These are phyloP conservation scores for Streptopelia turtur DNA, from an alignment of 2,797 vertebrate species.

Conservation along the genomic window DNA sequence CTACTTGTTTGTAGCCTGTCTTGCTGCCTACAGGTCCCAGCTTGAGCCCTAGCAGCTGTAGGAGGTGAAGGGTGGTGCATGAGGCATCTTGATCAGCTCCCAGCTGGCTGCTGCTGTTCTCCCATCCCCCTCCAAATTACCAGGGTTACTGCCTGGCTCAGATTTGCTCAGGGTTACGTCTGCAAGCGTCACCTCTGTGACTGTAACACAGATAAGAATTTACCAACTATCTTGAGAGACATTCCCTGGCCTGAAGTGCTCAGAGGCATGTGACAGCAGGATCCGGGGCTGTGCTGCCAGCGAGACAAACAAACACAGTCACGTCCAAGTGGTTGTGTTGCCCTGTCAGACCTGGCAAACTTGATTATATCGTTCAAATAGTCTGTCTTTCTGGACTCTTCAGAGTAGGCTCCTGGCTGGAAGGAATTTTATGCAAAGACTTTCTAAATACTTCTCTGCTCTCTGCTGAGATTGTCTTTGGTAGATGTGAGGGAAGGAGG, in stretches of 20 bases:
- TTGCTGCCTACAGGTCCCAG: constrained; percentile 6
- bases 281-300: constrained; percentile 7
- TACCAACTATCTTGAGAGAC: constrained; percentile 45
- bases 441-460: background rate
- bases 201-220: constrained; percentile 64
- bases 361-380: background rate
- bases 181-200: constrained; percentile 59
- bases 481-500: background rate
- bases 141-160: constrained; percentile 44
- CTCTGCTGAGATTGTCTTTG: background rate
- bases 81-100: constrained; percentile 61
- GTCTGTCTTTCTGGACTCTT: background rate
- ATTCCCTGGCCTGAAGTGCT: constrained; percentile 47
- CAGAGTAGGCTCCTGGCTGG: background rate
- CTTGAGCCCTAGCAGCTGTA: constrained; percentile 48
- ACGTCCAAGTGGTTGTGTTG: background rate
- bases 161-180: constrained; percentile 47
- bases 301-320: constrained; percentile 13
- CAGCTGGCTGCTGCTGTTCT: constrained; percentile 59
- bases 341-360: background rate
- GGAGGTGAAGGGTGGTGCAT: constrained; percentile 18
- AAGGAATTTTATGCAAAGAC: background rate
- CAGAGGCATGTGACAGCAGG: constrained; percentile 33
- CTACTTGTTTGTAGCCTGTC: background rate
- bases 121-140: constrained; percentile 55